Evolutionary conservation across 1,140 invertebrate species (phyloP), one percentile per base, ranked within the genome.

Genomic region (Scaptodrosophila lebanonensis): DNA sequence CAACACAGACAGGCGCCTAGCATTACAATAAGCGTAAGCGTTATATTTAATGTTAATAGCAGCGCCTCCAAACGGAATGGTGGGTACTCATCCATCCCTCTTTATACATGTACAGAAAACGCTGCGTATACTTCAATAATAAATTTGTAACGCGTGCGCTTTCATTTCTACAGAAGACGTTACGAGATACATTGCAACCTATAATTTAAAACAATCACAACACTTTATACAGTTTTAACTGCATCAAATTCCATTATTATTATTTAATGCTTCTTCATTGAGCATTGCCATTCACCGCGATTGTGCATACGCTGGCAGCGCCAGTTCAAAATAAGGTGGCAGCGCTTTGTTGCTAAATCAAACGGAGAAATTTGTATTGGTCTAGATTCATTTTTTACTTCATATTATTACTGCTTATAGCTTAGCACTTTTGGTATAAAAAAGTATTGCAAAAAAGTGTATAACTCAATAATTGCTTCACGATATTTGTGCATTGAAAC

Each of bases 1-100:
- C 86, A 87, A 56, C 86, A 87, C 2, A 87, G 60, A 58, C 86
- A 87, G 35, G 85, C 83, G 13, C 75, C 85, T 40, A 87, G 58
- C 65, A 87, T 83, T 29, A 85, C 79, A 29, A 87, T 62, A 8
- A 86, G 61, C 11, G 82, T 54, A 4, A 79, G 53, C 35, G 75
- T 79, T 36, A 79, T 9, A 51, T 65, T 73, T 18, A 82, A 45
- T 32, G 75, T 82, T 36, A 72, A 65, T 33, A 79, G 65, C 16
- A 79, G 53, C 42, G 61, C 61, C 47, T 66, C 75, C 49, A 79
- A 42, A 57, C 63, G 57, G 48, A 73, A 54, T 44, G 69, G 61
- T 43, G 66, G 40, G 27, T 65, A 50, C 35, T 82, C 65, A 30
- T 75, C 61, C 75, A 79, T 82, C 65, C 61, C 75, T 48, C 60